Evolutionary conservation across 2,888 invertebrate species (phyloP).

Genomic region (Stramonita haemastoma): DNA sequence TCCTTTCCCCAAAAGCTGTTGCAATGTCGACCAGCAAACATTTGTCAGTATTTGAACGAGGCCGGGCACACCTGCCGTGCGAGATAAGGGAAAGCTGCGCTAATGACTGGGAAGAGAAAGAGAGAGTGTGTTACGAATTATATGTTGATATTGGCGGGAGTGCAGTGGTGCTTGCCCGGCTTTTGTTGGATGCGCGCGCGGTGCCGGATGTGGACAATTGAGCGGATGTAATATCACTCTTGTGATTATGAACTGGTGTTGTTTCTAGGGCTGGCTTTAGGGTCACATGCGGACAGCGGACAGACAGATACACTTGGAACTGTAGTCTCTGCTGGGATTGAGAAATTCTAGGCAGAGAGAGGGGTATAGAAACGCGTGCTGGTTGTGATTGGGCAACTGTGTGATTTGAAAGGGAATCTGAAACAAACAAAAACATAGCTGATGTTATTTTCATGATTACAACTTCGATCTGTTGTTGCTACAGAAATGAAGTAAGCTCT

Average conservation of each 20-base stretch:
- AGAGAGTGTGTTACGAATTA: conserved; percentile 24
- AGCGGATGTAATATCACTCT: conserved; percentile 19
- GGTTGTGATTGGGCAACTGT: background rate
- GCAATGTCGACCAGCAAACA: background rate
- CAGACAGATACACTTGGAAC: too few relatives aligned
- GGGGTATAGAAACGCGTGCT: background rate
- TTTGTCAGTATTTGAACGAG: background rate
- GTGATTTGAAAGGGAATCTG: background rate
- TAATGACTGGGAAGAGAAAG: background rate
- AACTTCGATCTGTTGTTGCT: background rate
- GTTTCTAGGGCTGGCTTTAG: background rate
- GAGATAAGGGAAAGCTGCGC: background rate
- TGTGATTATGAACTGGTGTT: background rate
- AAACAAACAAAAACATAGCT: too few relatives aligned
- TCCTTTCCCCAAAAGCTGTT: background rate
- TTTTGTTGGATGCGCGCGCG: conserved; percentile 29
- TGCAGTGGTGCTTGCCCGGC: background rate
- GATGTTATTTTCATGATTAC: background rate
- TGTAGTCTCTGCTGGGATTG: background rate
- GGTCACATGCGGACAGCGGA: background rate
- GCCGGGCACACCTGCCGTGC: conserved; percentile 6
- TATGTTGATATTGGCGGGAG: background rate
- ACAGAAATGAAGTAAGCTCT: background rate
- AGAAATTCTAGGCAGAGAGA: background rate
- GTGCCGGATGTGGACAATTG: conserved; percentile 26